Evolutionary conservation across 2,888 invertebrate genomes (phyloP), one percentile per base, ranked within the genome.

Genomic region (Ochropleura leucogaster): DNA sequence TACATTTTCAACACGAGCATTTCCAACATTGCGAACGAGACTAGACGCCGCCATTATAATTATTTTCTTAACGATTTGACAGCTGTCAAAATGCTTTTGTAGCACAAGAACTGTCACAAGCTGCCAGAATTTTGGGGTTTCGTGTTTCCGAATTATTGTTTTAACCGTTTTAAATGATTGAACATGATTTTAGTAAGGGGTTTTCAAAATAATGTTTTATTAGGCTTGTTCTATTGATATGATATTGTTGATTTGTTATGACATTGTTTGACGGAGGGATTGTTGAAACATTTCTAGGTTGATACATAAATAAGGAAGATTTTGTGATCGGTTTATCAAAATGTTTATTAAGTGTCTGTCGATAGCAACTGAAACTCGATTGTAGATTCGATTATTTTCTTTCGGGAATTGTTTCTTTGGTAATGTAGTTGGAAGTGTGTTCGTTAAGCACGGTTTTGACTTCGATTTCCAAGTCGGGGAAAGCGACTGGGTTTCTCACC

Each of bases 31-130:
- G 14, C 49, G 59, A 59, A 16, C 63, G 49, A 40, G 57, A 51
- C 4, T 49, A 60, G 16, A 64, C 69, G 47, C 16, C 71, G 47
- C 20, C 71, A n/a, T 57, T 69, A 42, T 70, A 80, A 72, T 77
- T 85, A 69, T 85, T 79, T 81, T 68, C 77, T 64, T 64, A 77
- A 77, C 63, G 64, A 72, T 68, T 77, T 79, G 82, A 85, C 87
- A 85, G 87, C 44, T 85, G 85, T 85, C 85, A 87, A 75, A 81
- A 78, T 76, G 57, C 40, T 74, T 75, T 62, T 42, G 49, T 6
- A 68, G 74, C 64, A 74, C 67, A 60, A 49, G 64, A 73, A 77
- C 64, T 66, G 69, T 68, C 42, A 60, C 57, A 57, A 62, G 46
- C 73, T 72, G 82, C 62, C 87, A 74, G 68, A 65, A 67, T 76